Evolutionary conservation across 1,140 invertebrate species (phyloP).

Genomic region (Hycleus cichorii): DNA sequence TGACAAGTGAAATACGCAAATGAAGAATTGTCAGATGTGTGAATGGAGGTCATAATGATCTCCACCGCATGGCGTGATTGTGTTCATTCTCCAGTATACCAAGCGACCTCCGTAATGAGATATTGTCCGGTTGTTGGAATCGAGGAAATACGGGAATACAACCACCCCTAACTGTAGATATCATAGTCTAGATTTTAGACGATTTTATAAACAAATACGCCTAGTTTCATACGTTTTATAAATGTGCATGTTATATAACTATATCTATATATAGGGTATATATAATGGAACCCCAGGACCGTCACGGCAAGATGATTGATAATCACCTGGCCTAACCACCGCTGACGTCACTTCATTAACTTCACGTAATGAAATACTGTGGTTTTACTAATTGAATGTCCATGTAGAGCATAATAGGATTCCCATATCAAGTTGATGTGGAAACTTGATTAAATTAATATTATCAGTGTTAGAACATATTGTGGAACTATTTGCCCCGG

Average conservation of each 20-base stretch:
- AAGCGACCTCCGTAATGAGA: conserved; percentile 34
- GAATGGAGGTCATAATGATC: conserved; percentile 41
- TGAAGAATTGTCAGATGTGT: conserved; percentile 46
- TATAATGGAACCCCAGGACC: conserved; percentile 16
- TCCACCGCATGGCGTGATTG: conserved; percentile 35
- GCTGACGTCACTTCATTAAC: conserved; percentile 39
- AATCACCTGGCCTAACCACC: conserved; percentile 35
- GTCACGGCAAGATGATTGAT: conserved; percentile 37
- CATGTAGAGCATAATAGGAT: conserved; percentile 41
- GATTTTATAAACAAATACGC: no score
- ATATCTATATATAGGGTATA: no score
- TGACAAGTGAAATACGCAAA: conserved; percentile 50
- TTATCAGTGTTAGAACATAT: conserved; percentile 19
- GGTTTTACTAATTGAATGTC: conserved; percentile 42
- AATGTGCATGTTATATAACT: no score
- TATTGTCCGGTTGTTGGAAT: conserved; percentile 29
- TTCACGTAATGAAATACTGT: conserved; percentile 40
- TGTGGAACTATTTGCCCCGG: conserved; percentile 8
- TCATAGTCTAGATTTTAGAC: no score
- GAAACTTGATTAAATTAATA: conserved; percentile 35
- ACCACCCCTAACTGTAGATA: not conserved
- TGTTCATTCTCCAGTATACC: conserved; percentile 19
- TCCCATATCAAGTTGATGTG: conserved; percentile 33
- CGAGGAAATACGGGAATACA: conserved; percentile 4
- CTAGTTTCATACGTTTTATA: no score